Conservation (phyloP, 2,888 invertebrate genomes). For the Drosophila colorata region DNA sequence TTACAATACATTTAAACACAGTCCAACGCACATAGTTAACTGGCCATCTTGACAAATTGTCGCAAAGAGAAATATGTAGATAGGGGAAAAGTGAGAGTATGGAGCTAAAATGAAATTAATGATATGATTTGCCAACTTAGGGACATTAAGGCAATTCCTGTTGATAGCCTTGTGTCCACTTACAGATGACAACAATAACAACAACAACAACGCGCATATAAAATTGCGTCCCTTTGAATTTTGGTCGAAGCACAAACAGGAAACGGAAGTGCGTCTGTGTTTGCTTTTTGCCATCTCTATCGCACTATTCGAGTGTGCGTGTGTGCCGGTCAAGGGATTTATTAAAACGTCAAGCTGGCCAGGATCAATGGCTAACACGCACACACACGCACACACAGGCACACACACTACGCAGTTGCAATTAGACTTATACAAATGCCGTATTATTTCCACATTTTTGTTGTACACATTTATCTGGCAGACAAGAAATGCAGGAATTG, state of each 20-base stretch:
- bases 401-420: slow-evolving; percentile 44
- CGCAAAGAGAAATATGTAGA: slow-evolving; percentile 10
- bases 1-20: slow-evolving; percentile 60
- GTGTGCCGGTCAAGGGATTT: slow-evolving; percentile 58
- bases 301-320: slow-evolving; percentile 10
- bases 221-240: slow-evolving; percentile 31
- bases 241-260: slow-evolving; percentile 55
- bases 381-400: slow-evolving; percentile 24
- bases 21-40: slow-evolving; percentile 15
- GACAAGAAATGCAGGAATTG: slow-evolving; percentile 63
- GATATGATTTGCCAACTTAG: slow-evolving; percentile 74
- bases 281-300: slow-evolving; percentile 37
- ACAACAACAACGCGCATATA: slow-evolving; percentile 31
- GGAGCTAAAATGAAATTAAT: slow-evolving; percentile 68
- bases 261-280: slow-evolving; percentile 68
- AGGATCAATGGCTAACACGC: slow-evolving; percentile 66
- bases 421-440: slow-evolving; percentile 68
- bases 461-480: slow-evolving; percentile 63
- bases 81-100: neutral
- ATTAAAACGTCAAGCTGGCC: slow-evolving; percentile 67
- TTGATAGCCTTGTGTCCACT: slow-evolving; percentile 25
- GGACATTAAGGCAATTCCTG: slow-evolving; percentile 62
- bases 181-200: slow-evolving; percentile 16
- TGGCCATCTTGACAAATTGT: slow-evolving; percentile 56
- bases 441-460: slow-evolving; percentile 72